Evolutionary conservation across 2,797 vertebrate genomes (phyloP).

Genomic region (Buceros bicornis): DNA sequence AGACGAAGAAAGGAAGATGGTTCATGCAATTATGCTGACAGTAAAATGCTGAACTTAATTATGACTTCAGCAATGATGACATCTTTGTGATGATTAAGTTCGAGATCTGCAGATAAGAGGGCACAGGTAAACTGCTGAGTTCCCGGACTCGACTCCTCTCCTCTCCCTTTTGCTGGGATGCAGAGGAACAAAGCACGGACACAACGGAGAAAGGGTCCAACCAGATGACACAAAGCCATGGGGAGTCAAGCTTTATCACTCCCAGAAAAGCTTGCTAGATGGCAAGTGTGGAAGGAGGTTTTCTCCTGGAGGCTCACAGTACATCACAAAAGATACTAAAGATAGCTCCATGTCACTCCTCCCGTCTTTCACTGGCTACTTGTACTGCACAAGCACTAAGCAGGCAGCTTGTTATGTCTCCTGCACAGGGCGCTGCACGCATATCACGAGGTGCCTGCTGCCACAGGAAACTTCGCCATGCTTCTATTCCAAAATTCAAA

Average conservation of each 20-base stretch:
- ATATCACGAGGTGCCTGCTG: neutral
- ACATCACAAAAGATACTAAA: neutral
- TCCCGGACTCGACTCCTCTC: neutral
- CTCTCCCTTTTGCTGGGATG: neutral
- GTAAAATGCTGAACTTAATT: slow-evolving; percentile 21
- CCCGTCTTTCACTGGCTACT: neutral
- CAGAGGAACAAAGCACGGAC: neutral
- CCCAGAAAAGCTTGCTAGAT: neutral
- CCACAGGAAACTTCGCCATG: neutral
- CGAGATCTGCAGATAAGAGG: neutral
- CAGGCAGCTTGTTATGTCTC: neutral
- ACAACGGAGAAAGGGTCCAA: neutral
- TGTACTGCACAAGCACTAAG: neutral
- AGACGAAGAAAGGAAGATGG: neutral
- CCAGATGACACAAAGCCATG: neutral
- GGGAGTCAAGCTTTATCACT: neutral
- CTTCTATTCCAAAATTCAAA: neutral
- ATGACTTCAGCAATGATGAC: slow-evolving; percentile 6
- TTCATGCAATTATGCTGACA: neutral
- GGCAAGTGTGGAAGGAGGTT: neutral
- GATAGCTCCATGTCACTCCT: neutral
- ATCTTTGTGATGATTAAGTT: slow-evolving; percentile 3
- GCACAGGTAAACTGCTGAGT: neutral
- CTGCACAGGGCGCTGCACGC: neutral
- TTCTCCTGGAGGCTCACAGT: neutral